Evolutionary conservation across 2,888 invertebrate genomes (phyloP).

Genomic region (Tridacna crocea): DNA sequence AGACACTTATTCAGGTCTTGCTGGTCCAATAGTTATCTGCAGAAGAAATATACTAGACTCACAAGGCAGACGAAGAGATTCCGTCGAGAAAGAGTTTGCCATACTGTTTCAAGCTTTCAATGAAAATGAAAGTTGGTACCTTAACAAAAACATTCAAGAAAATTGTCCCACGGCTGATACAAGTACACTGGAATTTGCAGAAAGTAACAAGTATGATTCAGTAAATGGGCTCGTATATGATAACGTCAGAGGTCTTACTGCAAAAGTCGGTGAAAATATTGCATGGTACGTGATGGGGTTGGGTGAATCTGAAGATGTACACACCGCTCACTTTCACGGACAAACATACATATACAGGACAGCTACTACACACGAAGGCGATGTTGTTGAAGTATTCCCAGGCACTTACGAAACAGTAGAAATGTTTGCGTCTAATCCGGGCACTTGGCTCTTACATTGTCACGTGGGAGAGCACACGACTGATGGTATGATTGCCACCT

Average conservation of each 20-base stretch:
- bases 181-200: constrained; percentile 50
- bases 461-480: constrained; percentile 63
- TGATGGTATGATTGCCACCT: constrained; percentile 66
- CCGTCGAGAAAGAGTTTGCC: constrained; percentile 73
- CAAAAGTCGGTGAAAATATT: constrained; percentile 59
- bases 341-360: constrained; percentile 62
- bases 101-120: constrained; percentile 73
- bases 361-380: constrained; percentile 44
- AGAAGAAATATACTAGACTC: constrained; percentile 53
- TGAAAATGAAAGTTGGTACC: constrained; percentile 76
- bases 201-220: constrained; percentile 67
- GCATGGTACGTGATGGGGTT: constrained; percentile 70
- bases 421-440: constrained; percentile 67
- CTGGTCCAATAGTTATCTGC: constrained; percentile 71
- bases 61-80: constrained; percentile 52
- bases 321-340: constrained; percentile 69
- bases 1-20: constrained; percentile 70
- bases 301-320: constrained; percentile 63
- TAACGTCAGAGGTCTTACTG: constrained; percentile 63
- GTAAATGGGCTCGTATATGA: constrained; percentile 69
- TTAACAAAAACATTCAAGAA: constrained; percentile 70
- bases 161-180: constrained; percentile 58
- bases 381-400: constrained; percentile 70
- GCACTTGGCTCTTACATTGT: constrained; percentile 68
- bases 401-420: constrained; percentile 62